Base-by-base conservation (phyloP, 2,888 invertebrate genomes). In the Melanophora roralis region DNA sequence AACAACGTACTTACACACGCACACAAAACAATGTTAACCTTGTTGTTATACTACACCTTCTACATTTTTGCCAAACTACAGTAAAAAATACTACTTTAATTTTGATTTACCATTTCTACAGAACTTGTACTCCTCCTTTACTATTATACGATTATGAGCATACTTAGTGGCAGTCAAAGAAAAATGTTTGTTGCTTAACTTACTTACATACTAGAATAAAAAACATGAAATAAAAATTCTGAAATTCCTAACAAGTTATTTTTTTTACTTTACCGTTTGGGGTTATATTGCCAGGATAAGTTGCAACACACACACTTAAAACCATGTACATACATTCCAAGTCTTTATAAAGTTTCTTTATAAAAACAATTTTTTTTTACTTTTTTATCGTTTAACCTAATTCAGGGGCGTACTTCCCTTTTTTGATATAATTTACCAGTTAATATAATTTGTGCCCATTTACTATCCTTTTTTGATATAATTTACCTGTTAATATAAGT, bases 201-300 rank as follows among this genome's bases (percentile, higher is more conserved):
- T 53, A 14, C 55, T 62, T 19, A 38, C n/a, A n/a, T n/a, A n/a
- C n/a, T n/a, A n/a, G 47, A 16, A 57, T 38, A 64, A 38, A 72
- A 57, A 75, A 49, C 59, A 19, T 16, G 62, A 34, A 4, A 68
- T 38, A 23, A 40, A 57, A 51, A 67, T 27, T 27, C 34, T 19
- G 69, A 51, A 60, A 64, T 71, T 79, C 59, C 65, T 60, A 67
- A 71, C 47, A 60, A 75, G 59, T 79, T 67, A 67, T 62, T 47
- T 40, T 55, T 55, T 55, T 14, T 38, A 45, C 11, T 59, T 49
- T 68, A 23, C 55, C 47, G 34, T 76, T 16, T 38, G n/a, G 43
- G 19, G n/a, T 51, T 68, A 53, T 53, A 23, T 38, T 62, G 64
- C 27, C 59, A 60, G 60, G 7, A 27, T n/a, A 11, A 14, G 32